Conservation (phyloP, 2,888 invertebrate species). For the Odontomyia ornata region DNA sequence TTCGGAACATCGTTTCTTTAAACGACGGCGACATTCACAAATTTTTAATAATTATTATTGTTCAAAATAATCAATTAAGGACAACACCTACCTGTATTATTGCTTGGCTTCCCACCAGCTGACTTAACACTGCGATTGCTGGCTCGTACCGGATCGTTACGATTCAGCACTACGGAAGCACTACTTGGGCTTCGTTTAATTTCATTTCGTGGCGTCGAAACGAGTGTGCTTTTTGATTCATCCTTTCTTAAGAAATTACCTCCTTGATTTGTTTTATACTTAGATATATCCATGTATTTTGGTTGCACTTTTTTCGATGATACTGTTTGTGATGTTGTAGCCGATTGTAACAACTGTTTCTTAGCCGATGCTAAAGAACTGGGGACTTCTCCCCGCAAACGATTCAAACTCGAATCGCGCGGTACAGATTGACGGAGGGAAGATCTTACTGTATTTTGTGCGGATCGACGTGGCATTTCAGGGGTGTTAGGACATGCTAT, state of each 20-base stretch:
- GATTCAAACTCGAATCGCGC: slow-evolving; percentile 62
- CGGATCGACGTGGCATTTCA: slow-evolving; percentile 65
- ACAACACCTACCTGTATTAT: slow-evolving; percentile 21
- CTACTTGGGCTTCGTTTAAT: slow-evolving; percentile 63
- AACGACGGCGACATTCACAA: no score
- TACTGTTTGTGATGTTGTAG: slow-evolving; percentile 52
- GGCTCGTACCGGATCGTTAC: slow-evolving; percentile 59
- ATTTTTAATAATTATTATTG: no score
- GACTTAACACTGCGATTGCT: slow-evolving; percentile 63
- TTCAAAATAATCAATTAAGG: no score
- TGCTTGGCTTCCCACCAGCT: slow-evolving; percentile 50
- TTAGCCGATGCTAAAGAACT: slow-evolving; percentile 63
- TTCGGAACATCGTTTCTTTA: no score
- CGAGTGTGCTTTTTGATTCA: slow-evolving; percentile 65
- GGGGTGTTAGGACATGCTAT: slow-evolving; percentile 68
- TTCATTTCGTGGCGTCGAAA: slow-evolving; percentile 50
- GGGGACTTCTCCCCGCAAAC: slow-evolving; percentile 62
- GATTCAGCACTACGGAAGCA: slow-evolving; percentile 60
- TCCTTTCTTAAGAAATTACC: slow-evolving; percentile 67
- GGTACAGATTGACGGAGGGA: slow-evolving; percentile 63
- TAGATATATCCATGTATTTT: slow-evolving; percentile 71
- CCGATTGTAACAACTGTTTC: slow-evolving; percentile 62
- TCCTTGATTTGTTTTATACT: slow-evolving; percentile 67
- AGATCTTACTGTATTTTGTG: slow-evolving; percentile 56
- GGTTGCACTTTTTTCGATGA: slow-evolving; percentile 57